Percentiles rank a stretch among this genome's conserved stretches.
Conservation (phyloP, 2,797 vertebrate genomes). For the Sebastes jordani region DNA sequence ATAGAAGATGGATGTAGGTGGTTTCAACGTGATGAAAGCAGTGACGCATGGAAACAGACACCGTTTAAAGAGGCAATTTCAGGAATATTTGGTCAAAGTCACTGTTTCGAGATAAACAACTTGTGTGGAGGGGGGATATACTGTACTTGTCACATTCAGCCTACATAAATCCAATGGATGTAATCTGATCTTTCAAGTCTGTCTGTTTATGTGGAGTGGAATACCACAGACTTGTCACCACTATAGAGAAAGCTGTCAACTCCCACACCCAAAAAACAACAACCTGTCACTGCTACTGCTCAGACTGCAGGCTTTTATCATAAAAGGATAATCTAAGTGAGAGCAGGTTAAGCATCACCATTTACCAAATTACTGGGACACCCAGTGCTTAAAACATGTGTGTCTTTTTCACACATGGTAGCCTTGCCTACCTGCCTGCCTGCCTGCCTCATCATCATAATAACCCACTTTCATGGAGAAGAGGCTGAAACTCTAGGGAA, state of each 20-base stretch:
- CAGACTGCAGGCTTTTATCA: constrained; percentile 17
- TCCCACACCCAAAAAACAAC: not conserved
- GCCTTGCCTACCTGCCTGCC: not conserved
- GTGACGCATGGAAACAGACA: not conserved
- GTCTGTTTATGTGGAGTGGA: not conserved
- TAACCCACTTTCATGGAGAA: not conserved
- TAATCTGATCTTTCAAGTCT: not conserved
- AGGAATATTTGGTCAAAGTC: not conserved
- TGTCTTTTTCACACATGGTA: not conserved
- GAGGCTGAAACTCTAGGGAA: constrained; percentile 35
- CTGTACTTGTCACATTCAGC: not conserved
- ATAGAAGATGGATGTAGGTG: not conserved
- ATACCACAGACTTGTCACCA: not conserved
- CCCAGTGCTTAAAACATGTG: not conserved
- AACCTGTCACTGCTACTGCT: not conserved
- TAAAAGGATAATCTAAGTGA: constrained; percentile 17
- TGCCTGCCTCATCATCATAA: not conserved
- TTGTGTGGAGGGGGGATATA: not conserved
- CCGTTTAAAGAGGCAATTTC: not conserved
- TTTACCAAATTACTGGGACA: constrained; percentile 17
- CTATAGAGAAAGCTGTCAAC: not conserved
- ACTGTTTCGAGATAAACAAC: not conserved
- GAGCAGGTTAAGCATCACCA: constrained; percentile 21
- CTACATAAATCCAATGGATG: not conserved
- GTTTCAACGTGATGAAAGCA: not conserved